Evolutionary conservation across 2,888 invertebrate species (phyloP).

Genomic region (Hirtodrosophila histrioides): DNA sequence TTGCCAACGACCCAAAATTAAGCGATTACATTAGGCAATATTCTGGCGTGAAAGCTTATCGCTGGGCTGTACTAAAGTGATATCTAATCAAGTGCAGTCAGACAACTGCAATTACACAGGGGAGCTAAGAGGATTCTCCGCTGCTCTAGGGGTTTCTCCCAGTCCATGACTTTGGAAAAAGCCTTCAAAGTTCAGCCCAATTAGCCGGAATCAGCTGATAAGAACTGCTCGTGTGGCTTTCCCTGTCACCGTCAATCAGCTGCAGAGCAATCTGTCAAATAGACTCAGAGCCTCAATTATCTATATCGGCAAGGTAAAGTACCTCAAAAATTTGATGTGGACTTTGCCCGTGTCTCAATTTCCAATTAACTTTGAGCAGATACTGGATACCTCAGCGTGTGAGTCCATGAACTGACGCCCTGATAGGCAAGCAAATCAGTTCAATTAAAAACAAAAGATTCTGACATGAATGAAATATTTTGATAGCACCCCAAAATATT

Average conservation of each 20-base stretch:
- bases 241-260: slow-evolving; percentile 19
- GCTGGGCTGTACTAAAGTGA: slow-evolving; percentile 4
- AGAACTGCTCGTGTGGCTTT: slow-evolving; percentile 8
- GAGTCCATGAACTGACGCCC: slow-evolving; percentile 33
- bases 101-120: slow-evolving; percentile 33
- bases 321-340: slow-evolving; percentile 33
- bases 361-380: slow-evolving; percentile 65
- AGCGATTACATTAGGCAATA: slow-evolving; percentile 55
- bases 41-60: slow-evolving; percentile 37
- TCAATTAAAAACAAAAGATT: slow-evolving; percentile 63
- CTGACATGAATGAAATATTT: slow-evolving; percentile 62
- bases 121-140: not conserved
- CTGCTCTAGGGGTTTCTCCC: too few relatives aligned
- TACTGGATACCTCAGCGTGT: slow-evolving; percentile 43
- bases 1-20: slow-evolving; percentile 55
- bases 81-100: slow-evolving; percentile 39
- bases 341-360: slow-evolving; percentile 68
- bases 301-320: slow-evolving; percentile 20
- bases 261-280: slow-evolving; percentile 30
- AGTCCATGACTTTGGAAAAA: not conserved
- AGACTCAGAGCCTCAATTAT: slow-evolving; percentile 10
- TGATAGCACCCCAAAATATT: slow-evolving; percentile 27
- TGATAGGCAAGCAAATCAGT: slow-evolving; percentile 59
- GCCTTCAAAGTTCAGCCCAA: slow-evolving; percentile 49
- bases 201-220: slow-evolving; percentile 44